Evolutionary conservation across 2,113 vertebrate species (phyloP).

Genomic region (Alaudala cheleensis): DNA sequence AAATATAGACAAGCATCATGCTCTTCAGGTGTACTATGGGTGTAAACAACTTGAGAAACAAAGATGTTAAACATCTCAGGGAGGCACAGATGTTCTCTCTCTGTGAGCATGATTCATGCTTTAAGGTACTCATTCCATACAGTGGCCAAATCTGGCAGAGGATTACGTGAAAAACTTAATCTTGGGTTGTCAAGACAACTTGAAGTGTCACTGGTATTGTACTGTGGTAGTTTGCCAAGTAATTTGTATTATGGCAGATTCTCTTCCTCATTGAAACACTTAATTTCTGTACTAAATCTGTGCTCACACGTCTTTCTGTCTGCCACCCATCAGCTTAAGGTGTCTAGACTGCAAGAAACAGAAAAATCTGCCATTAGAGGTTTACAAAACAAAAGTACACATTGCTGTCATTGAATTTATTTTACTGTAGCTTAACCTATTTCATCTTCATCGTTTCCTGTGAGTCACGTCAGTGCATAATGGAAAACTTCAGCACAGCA

Average conservation of each 20-base stretch:
- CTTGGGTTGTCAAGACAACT: not conserved
- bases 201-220: not conserved
- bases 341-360: not conserved
- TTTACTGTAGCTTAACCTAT: not conserved
- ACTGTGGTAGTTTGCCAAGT: not conserved
- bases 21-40: not conserved
- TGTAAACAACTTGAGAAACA: not conserved
- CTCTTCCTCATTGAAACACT: not conserved
- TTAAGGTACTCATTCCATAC: not conserved
- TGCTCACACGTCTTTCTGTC: not conserved
- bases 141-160: not conserved
- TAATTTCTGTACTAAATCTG: not conserved
- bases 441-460: not conserved
- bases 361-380: not conserved
- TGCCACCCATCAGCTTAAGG: not conserved
- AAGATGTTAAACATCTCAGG: not conserved
- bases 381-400: not conserved
- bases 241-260: not conserved
- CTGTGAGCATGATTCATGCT: not conserved
- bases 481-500: slow-evolving; percentile 7
- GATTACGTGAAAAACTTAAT: not conserved
- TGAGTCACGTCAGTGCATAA: slow-evolving; percentile 18
- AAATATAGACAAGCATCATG: not conserved
- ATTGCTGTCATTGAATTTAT: not conserved
- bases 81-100: not conserved